Base-by-base conservation (phyloP, 2,113 vertebrate genomes). In the Odontophorus gujanensis region DNA sequence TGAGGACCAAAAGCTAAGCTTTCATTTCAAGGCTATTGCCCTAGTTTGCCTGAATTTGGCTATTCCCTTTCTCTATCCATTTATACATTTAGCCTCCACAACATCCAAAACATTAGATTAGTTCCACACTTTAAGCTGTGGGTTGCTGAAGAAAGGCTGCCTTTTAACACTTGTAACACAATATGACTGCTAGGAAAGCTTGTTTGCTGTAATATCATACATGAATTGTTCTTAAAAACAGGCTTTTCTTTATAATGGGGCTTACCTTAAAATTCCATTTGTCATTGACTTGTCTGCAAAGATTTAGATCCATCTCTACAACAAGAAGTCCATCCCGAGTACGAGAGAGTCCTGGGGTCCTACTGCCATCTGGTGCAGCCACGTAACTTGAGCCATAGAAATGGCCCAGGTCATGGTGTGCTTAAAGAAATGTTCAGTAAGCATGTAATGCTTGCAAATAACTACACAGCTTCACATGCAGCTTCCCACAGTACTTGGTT, bases 311-410 rank as follows among this genome's bases (percentile, higher is more conserved):
- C 94, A 99, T 93, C 86, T 99, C 98, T 1, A 97, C 97, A 26
- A 99, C 98, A 30, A 99, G 97, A 14, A 99, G 98, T 18, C 99
- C 99, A 2, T 99, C 99, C 8, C 21, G 94, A 51, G 96, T 98
- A 40, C 99, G 98, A 7, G 99, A 99, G 38, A 99, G 98, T 4
- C 99, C 99, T 0, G 99, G 99, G 7, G 98, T 98, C 79, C 99
- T 98, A 87, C 98, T 99, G 75, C 99, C 98, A 0, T 99, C 98
- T 0, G 99, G 99, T 4, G 98, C 98, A 9, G 99, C 98, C 36
- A 99, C 98, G 0, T 99, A 99, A 96, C 99, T 99, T 1, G 99
- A 99, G 76, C 99, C 99, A 24, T 99, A 99, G 87, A 99, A 99
- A 93, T 99, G 96, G 65, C 99, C 99, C 2, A 99, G 97, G 77